phyloP scores from a whole-genome alignment of 2,113 vertebrate species.

The Lonchura striata region DNA sequence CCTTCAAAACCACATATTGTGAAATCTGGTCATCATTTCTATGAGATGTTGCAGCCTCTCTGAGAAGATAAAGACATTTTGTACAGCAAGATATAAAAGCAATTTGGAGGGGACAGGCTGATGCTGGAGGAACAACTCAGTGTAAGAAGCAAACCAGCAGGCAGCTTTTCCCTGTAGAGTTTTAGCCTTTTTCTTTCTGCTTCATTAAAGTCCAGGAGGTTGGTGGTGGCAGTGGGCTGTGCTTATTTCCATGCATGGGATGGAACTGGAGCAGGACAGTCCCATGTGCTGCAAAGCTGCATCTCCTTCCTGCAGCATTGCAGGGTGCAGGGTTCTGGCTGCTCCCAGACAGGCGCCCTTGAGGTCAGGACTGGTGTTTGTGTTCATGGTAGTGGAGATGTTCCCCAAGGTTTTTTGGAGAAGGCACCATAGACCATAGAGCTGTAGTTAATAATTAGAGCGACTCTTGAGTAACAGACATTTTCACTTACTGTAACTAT shows the following conservation, averaged over 20 bases:
- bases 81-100: neutral
- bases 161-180: neutral
- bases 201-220: neutral
- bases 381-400: neutral
- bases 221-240: neutral
- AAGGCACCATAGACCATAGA: neutral
- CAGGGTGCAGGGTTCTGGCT: neutral
- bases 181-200: neutral
- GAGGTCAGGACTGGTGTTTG: neutral
- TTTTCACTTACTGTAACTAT: neutral
- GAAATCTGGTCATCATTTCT: neutral
- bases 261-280: neutral
- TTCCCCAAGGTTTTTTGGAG: neutral
- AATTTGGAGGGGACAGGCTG: neutral
- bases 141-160: neutral
- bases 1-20: neutral
- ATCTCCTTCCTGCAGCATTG: neutral
- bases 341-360: rapidly evolving
- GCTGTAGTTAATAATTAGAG: neutral
- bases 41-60: neutral
- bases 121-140: neutral
- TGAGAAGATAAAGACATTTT: neutral
- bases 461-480: neutral
- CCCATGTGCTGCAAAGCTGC: neutral
- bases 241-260: neutral